phyloP scores from a whole-genome alignment of 2,113 vertebrate species.

The Campylomormyrus tamandua region DNA sequence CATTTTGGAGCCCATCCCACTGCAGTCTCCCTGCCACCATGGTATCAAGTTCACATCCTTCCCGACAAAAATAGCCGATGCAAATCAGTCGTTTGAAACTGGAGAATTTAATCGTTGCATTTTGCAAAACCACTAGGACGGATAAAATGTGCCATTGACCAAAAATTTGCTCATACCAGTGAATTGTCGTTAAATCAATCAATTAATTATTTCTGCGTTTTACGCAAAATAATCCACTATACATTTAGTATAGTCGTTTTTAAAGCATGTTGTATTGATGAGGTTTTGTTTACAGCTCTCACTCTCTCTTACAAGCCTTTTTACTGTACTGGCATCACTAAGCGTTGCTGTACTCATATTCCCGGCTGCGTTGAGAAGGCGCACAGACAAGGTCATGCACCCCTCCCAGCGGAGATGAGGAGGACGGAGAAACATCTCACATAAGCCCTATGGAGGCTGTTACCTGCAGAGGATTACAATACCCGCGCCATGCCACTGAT shows the following conservation, averaged over 20 bases:
- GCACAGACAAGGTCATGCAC: constrained; percentile 24
- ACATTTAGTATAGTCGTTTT: not conserved
- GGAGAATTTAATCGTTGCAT: not conserved
- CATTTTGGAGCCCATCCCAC: not conserved
- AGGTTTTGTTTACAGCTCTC: not conserved
- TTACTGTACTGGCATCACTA: not conserved
- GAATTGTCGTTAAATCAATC: not conserved
- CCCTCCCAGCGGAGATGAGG: constrained; percentile 6
- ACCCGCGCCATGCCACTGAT: not conserved
- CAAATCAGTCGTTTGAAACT: not conserved
- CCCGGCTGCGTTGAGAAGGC: constrained; percentile 6
- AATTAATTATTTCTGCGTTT: not conserved
- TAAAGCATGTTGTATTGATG: not conserved
- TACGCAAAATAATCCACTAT: not conserved
- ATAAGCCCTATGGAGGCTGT: not conserved
- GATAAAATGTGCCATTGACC: not conserved
- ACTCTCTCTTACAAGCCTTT: not conserved
- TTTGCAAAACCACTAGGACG: not conserved
- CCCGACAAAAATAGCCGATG: not conserved
- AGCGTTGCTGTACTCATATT: not conserved
- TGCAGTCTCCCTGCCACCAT: not conserved
- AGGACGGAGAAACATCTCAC: not conserved
- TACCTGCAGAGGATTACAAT: constrained; percentile 14
- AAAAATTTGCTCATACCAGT: not conserved
- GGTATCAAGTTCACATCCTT: not conserved